These are phyloP conservation scores for Julus scandinavius DNA, from an alignment of 2,888 invertebrate genomes.

Conservation along the genomic window DNA sequence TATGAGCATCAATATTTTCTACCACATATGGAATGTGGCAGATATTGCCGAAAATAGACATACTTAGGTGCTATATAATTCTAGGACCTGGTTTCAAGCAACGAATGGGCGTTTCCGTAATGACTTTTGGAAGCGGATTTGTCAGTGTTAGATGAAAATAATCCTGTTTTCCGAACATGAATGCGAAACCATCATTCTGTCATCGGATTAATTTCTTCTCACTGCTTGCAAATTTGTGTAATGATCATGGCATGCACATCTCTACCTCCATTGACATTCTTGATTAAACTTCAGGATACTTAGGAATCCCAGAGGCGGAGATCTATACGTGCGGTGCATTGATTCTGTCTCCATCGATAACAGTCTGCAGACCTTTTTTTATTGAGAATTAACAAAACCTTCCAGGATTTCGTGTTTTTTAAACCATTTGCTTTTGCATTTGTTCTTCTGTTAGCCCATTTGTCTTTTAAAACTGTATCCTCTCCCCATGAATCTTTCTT, in stretches of 20 bases:
- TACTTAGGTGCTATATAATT: no score
- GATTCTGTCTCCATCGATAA: not conserved
- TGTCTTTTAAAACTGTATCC: slow-evolving; percentile 2
- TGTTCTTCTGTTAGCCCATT: slow-evolving; percentile 5
- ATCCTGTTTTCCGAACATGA: not conserved
- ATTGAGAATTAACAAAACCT: not conserved
- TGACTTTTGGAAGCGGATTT: not conserved
- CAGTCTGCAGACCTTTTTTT: not conserved
- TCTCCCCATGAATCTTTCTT: slow-evolving; percentile 33
- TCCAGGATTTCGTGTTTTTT: not conserved
- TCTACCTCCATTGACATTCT: not conserved
- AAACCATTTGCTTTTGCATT: not conserved
- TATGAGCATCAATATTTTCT: no score
- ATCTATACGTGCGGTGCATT: not conserved
- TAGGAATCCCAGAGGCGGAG: not conserved
- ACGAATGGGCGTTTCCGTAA: not conserved
- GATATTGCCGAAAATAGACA: no score
- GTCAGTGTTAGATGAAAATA: not conserved
- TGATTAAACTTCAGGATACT: not conserved
- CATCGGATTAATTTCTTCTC: not conserved
- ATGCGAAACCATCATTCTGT: not conserved
- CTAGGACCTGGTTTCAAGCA: not conserved
- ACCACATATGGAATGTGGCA: no score
- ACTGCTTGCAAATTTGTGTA: not conserved
- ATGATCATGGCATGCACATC: not conserved